phyloP scores from a whole-genome alignment of 2,888 invertebrate species.

The Helobdella robusta region DNA sequence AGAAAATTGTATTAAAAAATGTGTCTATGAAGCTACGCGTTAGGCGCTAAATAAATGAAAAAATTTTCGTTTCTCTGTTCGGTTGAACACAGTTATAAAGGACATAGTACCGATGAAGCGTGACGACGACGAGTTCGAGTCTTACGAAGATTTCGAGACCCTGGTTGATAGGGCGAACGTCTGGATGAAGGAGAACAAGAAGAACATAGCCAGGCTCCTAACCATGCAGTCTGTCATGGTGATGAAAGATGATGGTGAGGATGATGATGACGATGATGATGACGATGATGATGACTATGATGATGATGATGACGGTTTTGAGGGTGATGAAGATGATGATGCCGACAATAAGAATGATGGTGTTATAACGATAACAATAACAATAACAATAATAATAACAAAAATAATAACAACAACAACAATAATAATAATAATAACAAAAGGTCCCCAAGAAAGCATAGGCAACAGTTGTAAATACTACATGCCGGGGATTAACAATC shows the following conservation, averaged over 20 bases:
- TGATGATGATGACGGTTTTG: background rate
- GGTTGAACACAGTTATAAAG: conserved; percentile 29
- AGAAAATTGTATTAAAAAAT: too few relatives aligned
- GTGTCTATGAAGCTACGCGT: too few relatives aligned
- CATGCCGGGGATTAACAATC: conserved; percentile 31
- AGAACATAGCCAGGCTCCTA: conserved; percentile 30
- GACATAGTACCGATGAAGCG: conserved; percentile 32
- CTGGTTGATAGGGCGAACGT: conserved; percentile 32
- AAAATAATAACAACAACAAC: too few relatives aligned
- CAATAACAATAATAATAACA: too few relatives aligned
- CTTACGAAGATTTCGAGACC: conserved; percentile 32
- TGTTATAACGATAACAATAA: too few relatives aligned
- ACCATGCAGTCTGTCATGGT: conserved; percentile 34
- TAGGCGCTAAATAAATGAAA: too few relatives aligned
- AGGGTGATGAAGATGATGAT: conserved; percentile 28
- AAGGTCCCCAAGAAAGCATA: conserved; percentile 34
- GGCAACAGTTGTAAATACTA: conserved; percentile 32
- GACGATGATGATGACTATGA: background rate
- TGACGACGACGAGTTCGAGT: conserved; percentile 29
- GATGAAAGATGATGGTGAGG: conserved; percentile 31
- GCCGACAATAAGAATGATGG: background rate
- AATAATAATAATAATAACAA: too few relatives aligned
- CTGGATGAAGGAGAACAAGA: conserved; percentile 33
- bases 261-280: background rate
- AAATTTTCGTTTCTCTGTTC: background rate